Conservation (phyloP, 2,113 vertebrate genomes). For the Phalacrocorax pelagicus region DNA sequence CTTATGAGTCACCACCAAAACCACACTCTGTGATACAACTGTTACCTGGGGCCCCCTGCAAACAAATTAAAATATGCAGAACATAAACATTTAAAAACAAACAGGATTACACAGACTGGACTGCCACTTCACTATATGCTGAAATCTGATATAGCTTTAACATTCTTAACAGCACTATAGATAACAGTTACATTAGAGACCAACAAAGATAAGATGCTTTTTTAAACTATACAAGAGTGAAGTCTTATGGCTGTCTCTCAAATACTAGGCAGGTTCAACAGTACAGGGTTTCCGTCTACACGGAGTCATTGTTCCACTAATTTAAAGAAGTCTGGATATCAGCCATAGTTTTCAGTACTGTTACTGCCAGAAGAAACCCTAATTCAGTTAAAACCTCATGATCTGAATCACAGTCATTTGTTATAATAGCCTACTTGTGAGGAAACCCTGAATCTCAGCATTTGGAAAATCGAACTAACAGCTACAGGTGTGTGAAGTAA, state of each 20-base stretch:
- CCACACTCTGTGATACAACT: not conserved
- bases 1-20: not conserved
- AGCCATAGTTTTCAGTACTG: not conserved
- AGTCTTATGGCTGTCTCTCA: not conserved
- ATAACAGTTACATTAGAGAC: not conserved
- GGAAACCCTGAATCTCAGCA: not conserved
- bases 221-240: not conserved
- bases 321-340: not conserved
- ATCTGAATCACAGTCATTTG: not conserved
- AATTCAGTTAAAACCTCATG: not conserved
- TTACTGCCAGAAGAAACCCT: not conserved
- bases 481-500: not conserved
- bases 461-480: not conserved
- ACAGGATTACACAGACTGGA: not conserved
- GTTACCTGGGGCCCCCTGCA: not conserved
- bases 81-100: not conserved
- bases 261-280: not conserved
- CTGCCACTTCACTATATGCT: not conserved
- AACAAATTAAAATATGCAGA: constrained; percentile 18
- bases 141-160: not conserved
- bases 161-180: not conserved
- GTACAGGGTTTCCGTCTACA: not conserved
- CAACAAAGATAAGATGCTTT: not conserved
- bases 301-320: not conserved
- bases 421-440: not conserved